Base-by-base conservation (phyloP, 2,888 invertebrate species). In the Ephialtes manifestator region DNA sequence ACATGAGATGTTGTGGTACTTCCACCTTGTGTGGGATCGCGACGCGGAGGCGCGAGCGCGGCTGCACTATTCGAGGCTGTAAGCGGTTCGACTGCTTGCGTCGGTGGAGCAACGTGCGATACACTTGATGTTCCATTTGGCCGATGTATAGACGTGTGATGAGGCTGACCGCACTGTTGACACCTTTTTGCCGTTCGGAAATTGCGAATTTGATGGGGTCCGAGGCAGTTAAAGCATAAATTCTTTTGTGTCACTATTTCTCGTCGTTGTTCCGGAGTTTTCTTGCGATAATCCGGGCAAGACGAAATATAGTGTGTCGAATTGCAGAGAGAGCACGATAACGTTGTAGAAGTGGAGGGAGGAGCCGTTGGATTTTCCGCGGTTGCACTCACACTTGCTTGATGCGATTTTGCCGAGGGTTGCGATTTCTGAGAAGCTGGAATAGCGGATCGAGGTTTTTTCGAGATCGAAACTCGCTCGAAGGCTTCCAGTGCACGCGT, bases 391-490 rank as follows among this genome's bases (percentile, higher is more conserved):
- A 24, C 67, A 24, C 24, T 48, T 0, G 11, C 28, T 15, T 46
- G 46, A 24, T 67, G 67, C 4, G 24, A 18, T 46, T 67, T 67
- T 24, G 43, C 67, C 3, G 46, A 46, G 2, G 67, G 0, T 24
- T 67, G 67, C 8, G 13, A 46, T 13, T 67, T 46, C 11, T 20
- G 4, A 8, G 43, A 11, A 1, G 48, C 24, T 10, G 46, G 18
- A 2, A 24, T 89, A 70, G 90, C 89, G 4, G 51, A 5, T 7
- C 51, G 51, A n/a, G 51, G n/a, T 51, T 51, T 51, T 51, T 51
- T 51, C 18, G 20, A 39, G 10, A 39, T 10, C 39, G 39, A 39
- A 39, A 39, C 39, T 39, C 39, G 39, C 2, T 39, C 39, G 39
- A 39, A 39, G 1, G 39, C 39, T 39, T 39, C 39, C 1, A 39